Percentiles rank a stretch among this genome's conserved stretches.
Conservation (phyloP, 2,797 vertebrate genomes). For the Pteronotus mesoamericanus region DNA sequence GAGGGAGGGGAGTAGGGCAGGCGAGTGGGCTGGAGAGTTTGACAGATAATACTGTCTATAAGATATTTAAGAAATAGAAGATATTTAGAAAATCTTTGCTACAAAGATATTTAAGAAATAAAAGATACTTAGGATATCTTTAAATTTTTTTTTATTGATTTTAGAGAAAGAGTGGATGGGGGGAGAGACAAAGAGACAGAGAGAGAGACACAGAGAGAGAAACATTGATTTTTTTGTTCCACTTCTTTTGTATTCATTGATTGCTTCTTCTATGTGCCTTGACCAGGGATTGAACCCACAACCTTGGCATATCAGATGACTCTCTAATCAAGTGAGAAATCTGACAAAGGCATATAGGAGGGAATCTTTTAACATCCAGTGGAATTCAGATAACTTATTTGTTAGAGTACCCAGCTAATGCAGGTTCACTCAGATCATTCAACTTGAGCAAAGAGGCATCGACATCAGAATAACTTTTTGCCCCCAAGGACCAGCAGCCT, state of each 20-base stretch:
- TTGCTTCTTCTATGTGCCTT: too few relatives aligned
- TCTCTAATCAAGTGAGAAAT: not conserved
- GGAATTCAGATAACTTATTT: not conserved
- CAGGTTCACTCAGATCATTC: not conserved
- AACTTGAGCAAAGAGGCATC: not conserved
- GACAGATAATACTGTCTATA: not conserved
- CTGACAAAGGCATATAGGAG: not conserved
- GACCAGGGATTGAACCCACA: too few relatives aligned
- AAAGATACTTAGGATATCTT: too few relatives aligned
- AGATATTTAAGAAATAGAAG: too few relatives aligned
- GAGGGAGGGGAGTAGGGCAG: not conserved
- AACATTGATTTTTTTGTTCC: not conserved
- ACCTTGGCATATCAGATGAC: not conserved
- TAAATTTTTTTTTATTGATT: not conserved
- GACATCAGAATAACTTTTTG: not conserved
- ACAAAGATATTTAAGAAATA: too few relatives aligned
- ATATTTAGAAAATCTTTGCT: too few relatives aligned
- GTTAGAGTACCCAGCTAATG: not conserved
- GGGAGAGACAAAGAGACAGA: too few relatives aligned
- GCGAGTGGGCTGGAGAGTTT: not conserved
- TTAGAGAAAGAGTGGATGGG: not conserved
- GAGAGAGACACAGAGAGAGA: too few relatives aligned
- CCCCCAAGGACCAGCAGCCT: not conserved
- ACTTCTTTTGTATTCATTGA: not conserved
- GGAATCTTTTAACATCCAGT: constrained; percentile 26